phyloP scores from a whole-genome alignment of 2,113 vertebrate species.

The Ceyx melanurus region DNA sequence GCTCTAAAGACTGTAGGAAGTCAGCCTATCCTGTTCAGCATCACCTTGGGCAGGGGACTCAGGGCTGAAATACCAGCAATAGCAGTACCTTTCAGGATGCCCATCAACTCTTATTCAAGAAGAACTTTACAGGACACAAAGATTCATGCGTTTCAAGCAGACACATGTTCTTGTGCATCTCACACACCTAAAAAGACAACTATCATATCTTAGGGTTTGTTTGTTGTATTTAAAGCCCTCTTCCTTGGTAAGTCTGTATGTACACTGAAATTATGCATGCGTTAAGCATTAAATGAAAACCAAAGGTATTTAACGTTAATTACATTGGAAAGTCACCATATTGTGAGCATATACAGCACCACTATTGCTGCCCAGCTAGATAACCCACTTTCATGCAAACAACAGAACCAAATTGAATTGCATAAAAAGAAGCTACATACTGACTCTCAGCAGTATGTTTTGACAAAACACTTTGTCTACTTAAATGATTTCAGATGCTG shows the following conservation, averaged over 20 bases:
- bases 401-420: slow-evolving; percentile 81
- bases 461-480: slow-evolving; percentile 86
- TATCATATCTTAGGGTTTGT: neutral
- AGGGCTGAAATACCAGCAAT: neutral
- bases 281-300: slow-evolving; percentile 72
- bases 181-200: neutral
- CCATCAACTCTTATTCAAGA: neutral
- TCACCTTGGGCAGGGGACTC: neutral
- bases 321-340: slow-evolving; percentile 67
- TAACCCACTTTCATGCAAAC: slow-evolving; percentile 74
- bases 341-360: slow-evolving; percentile 60
- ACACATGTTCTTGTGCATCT: neutral
- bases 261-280: slow-evolving; percentile 62
- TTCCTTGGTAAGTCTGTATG: slow-evolving; percentile 27
- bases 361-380: slow-evolving; percentile 73
- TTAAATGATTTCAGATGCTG: slow-evolving; percentile 85
- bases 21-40: neutral
- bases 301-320: slow-evolving; percentile 76
- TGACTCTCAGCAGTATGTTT: slow-evolving; percentile 82
- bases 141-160: neutral
- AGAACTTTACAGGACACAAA: neutral
- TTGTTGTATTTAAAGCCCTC: slow-evolving; percentile 11
- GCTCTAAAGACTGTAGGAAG: neutral
- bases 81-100: neutral
- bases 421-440: slow-evolving; percentile 76